Base-by-base conservation (phyloP, 1,140 invertebrate species). In the Lysiphlebus fabarum region DNA sequence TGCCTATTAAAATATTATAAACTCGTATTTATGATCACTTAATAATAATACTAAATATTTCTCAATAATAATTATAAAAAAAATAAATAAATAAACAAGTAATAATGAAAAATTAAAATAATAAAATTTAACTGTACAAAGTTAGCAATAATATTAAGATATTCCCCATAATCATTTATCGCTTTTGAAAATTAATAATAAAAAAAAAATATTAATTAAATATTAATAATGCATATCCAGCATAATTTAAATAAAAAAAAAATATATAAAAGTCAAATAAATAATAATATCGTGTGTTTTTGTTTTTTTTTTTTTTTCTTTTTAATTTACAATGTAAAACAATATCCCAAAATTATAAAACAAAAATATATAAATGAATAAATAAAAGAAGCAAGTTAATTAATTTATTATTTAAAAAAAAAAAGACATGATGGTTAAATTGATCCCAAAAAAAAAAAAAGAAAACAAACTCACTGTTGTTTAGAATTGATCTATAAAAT, bases 81-180 rank as follows among this genome's bases (percentile, higher is more conserved):
- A 36, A 57, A 56, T 14, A 61, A 54, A 42, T 50, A 57, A 56
- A 12, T 48, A 47, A 44, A 40, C 42, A 55, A 56, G 48, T 14
- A 48, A 57, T 37, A 11, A n/a, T n/a, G n/a, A 49, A 60, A 47
- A 54, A 38, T 34, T 50, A 26, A 12, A 57, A 47, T 7, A 55
- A 51, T 47, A 49, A 62, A n/a, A n/a, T n/a, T 53, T 41, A 51
- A 73, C 68, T 78, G 74, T 77, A 78, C 74, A 77, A 78, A 76
- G 68, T 69, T 71, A 74, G 75, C 75, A 78, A 78, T 78, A 77
- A 74, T 69, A 54, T 72, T 75, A 74, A 75, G 68, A 68, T 45
- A 67, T 67, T 66, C 66, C 66, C 68, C 65, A 65, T 70, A 60
- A 69, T 69, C 67, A 66, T 72, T 64, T 68, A 59, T 66, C n/a